A percentile compares a stretch with the other conserved stretches of the same genome.
Evolutionary conservation across 2,888 invertebrate genomes (phyloP).

Genomic region (Cactoblastis cactorum): DNA sequence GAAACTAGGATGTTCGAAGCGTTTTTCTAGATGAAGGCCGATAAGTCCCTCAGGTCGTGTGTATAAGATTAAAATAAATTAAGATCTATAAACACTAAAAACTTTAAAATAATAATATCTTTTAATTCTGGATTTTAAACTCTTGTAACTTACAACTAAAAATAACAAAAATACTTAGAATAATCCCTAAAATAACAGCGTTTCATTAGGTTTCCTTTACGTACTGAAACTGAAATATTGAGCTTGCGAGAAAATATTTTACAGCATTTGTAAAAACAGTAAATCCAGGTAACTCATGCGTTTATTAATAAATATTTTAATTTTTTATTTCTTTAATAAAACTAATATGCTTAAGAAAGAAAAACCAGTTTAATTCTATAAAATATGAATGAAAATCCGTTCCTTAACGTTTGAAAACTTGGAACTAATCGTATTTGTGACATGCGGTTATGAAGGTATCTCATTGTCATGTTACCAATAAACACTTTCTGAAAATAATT

Average conservation of each 20-base stretch:
- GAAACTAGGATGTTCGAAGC: background rate
- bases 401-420: background rate
- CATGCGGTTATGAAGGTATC: no score
- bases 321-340: background rate
- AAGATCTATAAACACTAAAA: constrained; percentile 50
- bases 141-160: constrained; percentile 66
- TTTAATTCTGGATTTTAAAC: constrained; percentile 69
- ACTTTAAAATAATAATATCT: constrained; percentile 68
- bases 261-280: background rate
- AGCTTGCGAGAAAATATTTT: background rate
- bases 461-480: no score
- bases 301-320: background rate
- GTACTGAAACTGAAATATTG: background rate
- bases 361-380: background rate
- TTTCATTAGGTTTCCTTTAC: background rate
- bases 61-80: constrained; percentile 46
- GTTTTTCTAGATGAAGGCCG: background rate
- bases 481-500: background rate
- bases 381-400: background rate
- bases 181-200: constrained; percentile 37
- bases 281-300: background rate
- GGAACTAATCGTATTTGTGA: no score
- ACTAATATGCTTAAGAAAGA: background rate
- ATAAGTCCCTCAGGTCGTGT: background rate
- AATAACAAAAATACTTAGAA: constrained; percentile 60